Percentiles rank a stretch among this genome's conserved stretches.
These are phyloP conservation scores for Trachelipus rathkii DNA, from an alignment of 1,140 invertebrate species.

Conservation along the genomic window DNA sequence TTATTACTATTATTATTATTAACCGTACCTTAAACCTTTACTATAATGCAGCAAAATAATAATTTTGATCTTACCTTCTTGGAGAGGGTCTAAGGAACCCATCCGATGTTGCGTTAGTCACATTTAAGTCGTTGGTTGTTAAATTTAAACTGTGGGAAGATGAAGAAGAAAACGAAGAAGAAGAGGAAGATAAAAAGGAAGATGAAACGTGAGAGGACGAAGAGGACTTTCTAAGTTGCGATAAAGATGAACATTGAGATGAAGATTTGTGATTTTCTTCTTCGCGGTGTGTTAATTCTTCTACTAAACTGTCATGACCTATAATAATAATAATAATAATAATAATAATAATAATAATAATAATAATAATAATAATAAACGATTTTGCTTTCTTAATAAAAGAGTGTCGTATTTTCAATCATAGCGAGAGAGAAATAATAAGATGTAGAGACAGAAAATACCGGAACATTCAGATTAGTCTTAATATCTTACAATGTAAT, in stretches of 20 bases:
- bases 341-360: too few species aligned
- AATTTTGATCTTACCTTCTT: conserved; percentile 39
- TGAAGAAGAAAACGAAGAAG: not conserved
- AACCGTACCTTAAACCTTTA: too few species aligned
- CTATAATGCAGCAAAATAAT: not conserved
- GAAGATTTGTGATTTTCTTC: not conserved
- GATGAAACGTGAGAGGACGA: not conserved
- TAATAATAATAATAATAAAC: too few species aligned
- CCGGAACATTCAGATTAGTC: too few species aligned
- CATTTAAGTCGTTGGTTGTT: not conserved
- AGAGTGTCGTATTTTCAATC: too few species aligned
- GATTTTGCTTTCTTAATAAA: too few species aligned
- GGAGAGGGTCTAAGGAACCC: conserved; percentile 44
- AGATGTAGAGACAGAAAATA: too few species aligned
- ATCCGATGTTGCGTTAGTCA: conserved; percentile 23
- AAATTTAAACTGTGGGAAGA: not conserved
- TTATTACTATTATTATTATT: too few species aligned
- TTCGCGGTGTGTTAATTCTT: conserved; percentile 43
- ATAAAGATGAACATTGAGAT: not conserved
- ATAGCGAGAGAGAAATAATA: too few species aligned
- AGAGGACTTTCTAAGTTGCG: not conserved
- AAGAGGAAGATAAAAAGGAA: not conserved
- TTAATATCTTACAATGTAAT: too few species aligned
- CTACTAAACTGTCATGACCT: conserved; percentile 48
- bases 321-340: conserved; percentile 28